Evolutionary conservation across 2,113 vertebrate species (phyloP), one percentile per base, ranked within the genome.

Genomic region (Dryoscopus gambensis): DNA sequence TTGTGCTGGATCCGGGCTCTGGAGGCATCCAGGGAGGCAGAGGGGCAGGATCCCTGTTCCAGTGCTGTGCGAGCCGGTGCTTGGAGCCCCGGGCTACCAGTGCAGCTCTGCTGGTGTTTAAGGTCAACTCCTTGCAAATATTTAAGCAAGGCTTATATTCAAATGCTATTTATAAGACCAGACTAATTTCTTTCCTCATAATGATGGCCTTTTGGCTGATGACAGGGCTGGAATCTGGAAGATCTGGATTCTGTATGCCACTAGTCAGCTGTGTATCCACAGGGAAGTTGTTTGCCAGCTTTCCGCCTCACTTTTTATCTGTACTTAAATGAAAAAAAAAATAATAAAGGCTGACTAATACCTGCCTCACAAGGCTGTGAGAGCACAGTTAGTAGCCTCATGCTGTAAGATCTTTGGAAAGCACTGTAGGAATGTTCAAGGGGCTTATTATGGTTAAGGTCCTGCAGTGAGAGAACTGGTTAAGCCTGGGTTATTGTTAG

Each of bases 141-240:
- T 57, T 92, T 96, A 87, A 96, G 97, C 93, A 97, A 97, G 97
- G 88, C 87, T 94, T 95, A 82, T 90, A 91, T 97, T 95, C 91
- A 95, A 96, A 93, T 90, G 89, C 90, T 92, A 95, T 96, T 98
- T 96, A 91, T 91, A 97, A 97, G 97, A 90, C 82, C 80, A 93
- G 89, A 95, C 94, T 96, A 76, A 96, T 97, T 97, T 57, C 86
- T 93, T 93, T 84, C 86, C 84, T 95, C 64, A 1, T 96, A 97
- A 97, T 97, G 93, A 97, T 92, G 97, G 97, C 96, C 95, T 96
- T 96, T 77, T 94, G 69, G n/a, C 80, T 94, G 92, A 87, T 95
- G 93, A 89, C 83, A 75, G 76, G 37, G 70, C 65, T 87, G 96
- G 95, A 96, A 96, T 96, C 92, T 83, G 80, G 96, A 94, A 84